These are phyloP conservation scores for Apocheima hispidaria DNA, from an alignment of 2,888 invertebrate species.

Conservation along the genomic window DNA sequence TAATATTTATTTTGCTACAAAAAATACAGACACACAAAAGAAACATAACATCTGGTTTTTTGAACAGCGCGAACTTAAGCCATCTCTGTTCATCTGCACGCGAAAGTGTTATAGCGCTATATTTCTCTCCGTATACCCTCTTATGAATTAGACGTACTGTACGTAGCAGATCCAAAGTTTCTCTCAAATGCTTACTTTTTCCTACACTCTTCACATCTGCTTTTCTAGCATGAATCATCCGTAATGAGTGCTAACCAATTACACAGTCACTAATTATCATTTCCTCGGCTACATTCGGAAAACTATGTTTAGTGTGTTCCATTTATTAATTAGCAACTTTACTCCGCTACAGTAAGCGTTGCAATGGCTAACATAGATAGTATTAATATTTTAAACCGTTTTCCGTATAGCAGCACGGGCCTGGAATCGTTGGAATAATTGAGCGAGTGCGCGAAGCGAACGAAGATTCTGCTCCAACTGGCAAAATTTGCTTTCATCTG, in stretches of 20 bases:
- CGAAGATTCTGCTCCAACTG: too few relatives aligned
- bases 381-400: slow-evolving; percentile 33
- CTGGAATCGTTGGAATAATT: slow-evolving; percentile 10
- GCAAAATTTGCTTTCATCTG: too few relatives aligned
- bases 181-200: slow-evolving; percentile 2
- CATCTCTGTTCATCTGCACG: too few relatives aligned
- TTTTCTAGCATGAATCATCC: slow-evolving; percentile 29
- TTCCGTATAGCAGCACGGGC: slow-evolving; percentile 11
- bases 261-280: slow-evolving; percentile 73
- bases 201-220: slow-evolving; percentile 16
- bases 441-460: too few relatives aligned
- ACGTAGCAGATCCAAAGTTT: too few relatives aligned
- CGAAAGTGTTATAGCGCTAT: too few relatives aligned
- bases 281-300: slow-evolving; percentile 68
- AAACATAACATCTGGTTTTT: too few relatives aligned
- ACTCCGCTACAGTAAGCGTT: slow-evolving; percentile 60
- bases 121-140: too few relatives aligned
- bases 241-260: slow-evolving; percentile 64
- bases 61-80: too few relatives aligned
- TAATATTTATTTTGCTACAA: too few relatives aligned
- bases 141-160: too few relatives aligned
- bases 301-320: slow-evolving; percentile 70
- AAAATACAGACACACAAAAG: too few relatives aligned
- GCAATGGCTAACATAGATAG: slow-evolving; percentile 50
- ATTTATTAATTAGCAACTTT: slow-evolving; percentile 68